A percentile compares a stretch with the other conserved stretches of the same genome.
phyloP scores from a whole-genome alignment of 35 echinoderm and acorn worm species.

The Acanthaster planci region DNA sequence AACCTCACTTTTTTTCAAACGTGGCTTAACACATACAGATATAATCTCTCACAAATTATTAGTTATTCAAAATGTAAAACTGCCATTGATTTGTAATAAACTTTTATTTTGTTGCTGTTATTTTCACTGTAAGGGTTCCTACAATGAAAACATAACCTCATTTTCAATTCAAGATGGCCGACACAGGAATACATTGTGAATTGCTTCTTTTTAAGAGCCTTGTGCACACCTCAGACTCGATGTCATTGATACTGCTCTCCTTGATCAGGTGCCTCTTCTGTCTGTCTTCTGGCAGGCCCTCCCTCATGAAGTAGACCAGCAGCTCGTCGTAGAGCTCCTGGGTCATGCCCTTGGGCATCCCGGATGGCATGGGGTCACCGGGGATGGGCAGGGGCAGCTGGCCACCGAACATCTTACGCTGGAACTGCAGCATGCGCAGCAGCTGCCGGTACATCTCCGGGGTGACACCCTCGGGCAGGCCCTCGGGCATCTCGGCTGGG shows the following conservation, averaged over 20 bases:
- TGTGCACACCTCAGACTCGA: slow-evolving; percentile 22
- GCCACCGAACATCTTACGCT: slow-evolving; percentile 4
- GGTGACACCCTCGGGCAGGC: background rate
- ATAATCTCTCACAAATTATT: no score
- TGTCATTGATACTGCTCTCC: slow-evolving; percentile 23
- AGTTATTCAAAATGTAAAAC: background rate
- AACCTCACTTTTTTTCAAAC: no score
- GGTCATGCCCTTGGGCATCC: slow-evolving; percentile 11
- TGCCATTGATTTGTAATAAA: background rate
- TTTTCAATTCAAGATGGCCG: no score
- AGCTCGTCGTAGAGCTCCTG: background rate
- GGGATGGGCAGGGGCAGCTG: slow-evolving; percentile 9
- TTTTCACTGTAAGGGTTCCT: background rate
- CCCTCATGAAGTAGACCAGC: slow-evolving; percentile 28
- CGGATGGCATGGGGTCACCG: background rate
- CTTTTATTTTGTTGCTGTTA: no score
- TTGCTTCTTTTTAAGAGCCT: no score
- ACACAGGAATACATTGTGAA: background rate
- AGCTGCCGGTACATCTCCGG: background rate
- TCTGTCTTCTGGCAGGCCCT: background rate
- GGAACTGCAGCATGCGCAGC: background rate
- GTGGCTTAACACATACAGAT: no score
- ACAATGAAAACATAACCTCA: background rate
- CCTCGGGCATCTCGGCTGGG: background rate
- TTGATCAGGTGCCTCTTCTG: slow-evolving; percentile 38